Evolutionary conservation across 2,888 invertebrate genomes (phyloP), one percentile per base, ranked within the genome.

Genomic region (Eristalis arbustorum): DNA sequence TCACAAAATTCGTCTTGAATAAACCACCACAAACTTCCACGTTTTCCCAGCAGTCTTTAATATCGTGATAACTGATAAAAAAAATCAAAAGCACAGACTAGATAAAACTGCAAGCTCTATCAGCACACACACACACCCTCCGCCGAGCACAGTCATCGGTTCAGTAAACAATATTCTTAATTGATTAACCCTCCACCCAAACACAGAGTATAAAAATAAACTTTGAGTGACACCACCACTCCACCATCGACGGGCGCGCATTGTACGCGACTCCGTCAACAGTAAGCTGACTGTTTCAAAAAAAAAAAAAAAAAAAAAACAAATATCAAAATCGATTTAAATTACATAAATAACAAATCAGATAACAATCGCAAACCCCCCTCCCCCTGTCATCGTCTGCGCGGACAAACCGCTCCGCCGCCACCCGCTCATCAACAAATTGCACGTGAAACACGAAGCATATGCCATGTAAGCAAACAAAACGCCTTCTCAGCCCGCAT

Each of bases 301-400:
- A n/a, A n/a, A n/a, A n/a, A n/a, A n/a, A n/a, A 25, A 2, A 25
- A 25, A 25, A 25, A 42, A 78, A 80, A 31, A 42, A 57, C 75
- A 84, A 79, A 61, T 72, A 67, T 68, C 34, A 68, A 80, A 75
- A 72, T 81, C 81, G 49, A 76, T 84, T 84, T 73, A 59, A 81
- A 68, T 76, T 84, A 64, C 63, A 84, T 68, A 84, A 80, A 84
- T 67, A 80, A 68, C 23, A 72, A 67, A 42, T 59, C 64, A 79
- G 75, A 72, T 67, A 72, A 67, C n/a, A 18, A 62, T 80, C 84
- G 56, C 79, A 59, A n/a, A n/a, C n/a, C 10, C 10, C 14, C 25
- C 1, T 31, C 14, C 14, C 22, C 14, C 8, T 2, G 18, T 10
- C 31, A 28, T 40, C 8, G 25, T 5, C 28, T n/a, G 31, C 25